Base-by-base conservation (phyloP, 1,140 invertebrate species). In the Aporrectodea caliginosa region DNA sequence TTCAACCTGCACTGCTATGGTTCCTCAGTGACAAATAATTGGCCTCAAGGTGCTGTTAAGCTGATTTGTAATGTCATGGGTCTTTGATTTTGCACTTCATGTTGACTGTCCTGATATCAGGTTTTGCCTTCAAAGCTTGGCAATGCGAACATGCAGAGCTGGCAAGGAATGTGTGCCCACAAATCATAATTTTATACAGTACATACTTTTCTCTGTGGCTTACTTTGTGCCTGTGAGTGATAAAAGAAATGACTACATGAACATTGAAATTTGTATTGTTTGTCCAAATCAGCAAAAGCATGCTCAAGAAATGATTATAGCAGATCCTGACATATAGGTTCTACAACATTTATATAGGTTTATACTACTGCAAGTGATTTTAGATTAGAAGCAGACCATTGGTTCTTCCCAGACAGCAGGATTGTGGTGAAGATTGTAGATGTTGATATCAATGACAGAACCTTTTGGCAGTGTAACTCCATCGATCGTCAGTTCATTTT, bases 401-500 rank as follows among this genome's bases (percentile, higher is more conserved):
- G 83, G 82, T 2, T 86, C 78, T 12, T 81, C 72, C 86, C 86
- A 87, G 1, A 86, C 80, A 1, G 78, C 34, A 14, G 82, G 81
- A 75, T 86, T 86, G 79, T 86, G 84, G 73, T 87, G 86, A 14
- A 87, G 69, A 34, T 80, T 79, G 75, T 83, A 85, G 29, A 87
- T 82, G 58, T 80, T 75, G 34, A 76, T 16, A 1, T 76, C 30
- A 16, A 85, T 35, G 16, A 77, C 0, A 12, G 83, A 82, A 2
- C 82, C 83, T 1, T 80, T 16, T 33, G 84, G 84, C 0, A 85
- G 27, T 1, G 22, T 78, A 14, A 79, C 22, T 27, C 83, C 84
- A 76, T 84, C 84, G 31, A 90, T 83, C 83, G 58, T 78, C 31
- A 88, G 87, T 73, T 94, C 92, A 84, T 93, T 88, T 74, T 92